phyloP scores from a whole-genome alignment of 2,888 invertebrate species.

The Hybos culiciformis region DNA sequence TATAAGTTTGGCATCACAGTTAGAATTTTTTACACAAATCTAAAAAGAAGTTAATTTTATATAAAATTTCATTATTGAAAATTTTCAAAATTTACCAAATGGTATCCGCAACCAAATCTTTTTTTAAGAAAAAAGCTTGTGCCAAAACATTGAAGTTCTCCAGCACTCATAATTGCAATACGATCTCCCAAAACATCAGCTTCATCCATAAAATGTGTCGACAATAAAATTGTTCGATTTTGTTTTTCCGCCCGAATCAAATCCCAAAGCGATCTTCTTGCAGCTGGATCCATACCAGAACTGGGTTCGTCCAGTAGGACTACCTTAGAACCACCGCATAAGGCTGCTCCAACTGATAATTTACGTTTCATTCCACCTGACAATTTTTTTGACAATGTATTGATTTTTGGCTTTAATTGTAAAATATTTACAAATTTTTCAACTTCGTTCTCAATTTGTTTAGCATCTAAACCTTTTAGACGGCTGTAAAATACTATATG shows the following conservation, averaged over 20 bases:
- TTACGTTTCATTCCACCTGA: conserved; percentile 60
- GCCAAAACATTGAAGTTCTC: conserved; percentile 63
- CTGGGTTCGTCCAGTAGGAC: conserved; percentile 26
- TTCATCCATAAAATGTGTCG: conserved; percentile 77
- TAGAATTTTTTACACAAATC: conserved; percentile 39
- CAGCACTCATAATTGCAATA: conserved; percentile 71
- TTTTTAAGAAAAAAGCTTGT: conserved; percentile 66
- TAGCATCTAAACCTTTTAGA: conserved; percentile 45
- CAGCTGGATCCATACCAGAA: conserved; percentile 50
- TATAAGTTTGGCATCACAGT: conserved; percentile 39
- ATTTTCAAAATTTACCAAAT: conserved; percentile 38
- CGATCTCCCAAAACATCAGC: conserved; percentile 72
- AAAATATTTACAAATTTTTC: conserved; percentile 45
- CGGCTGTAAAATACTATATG: conserved; percentile 67
- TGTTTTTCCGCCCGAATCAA: conserved; percentile 54
- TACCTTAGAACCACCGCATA: conserved; percentile 52
- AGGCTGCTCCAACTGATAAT: conserved; percentile 55
- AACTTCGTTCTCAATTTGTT: conserved; percentile 42
- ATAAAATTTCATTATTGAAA: neutral
- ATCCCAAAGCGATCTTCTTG: conserved; percentile 65
- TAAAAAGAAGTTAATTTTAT: conserved; percentile 8
- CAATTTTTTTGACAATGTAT: conserved; percentile 40
- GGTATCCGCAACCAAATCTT: conserved; percentile 73
- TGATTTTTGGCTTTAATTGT: conserved; percentile 46
- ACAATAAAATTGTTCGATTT: conserved; percentile 61